Base-by-base conservation (phyloP, 1,140 invertebrate genomes). In the Hormaphis cornu region DNA sequence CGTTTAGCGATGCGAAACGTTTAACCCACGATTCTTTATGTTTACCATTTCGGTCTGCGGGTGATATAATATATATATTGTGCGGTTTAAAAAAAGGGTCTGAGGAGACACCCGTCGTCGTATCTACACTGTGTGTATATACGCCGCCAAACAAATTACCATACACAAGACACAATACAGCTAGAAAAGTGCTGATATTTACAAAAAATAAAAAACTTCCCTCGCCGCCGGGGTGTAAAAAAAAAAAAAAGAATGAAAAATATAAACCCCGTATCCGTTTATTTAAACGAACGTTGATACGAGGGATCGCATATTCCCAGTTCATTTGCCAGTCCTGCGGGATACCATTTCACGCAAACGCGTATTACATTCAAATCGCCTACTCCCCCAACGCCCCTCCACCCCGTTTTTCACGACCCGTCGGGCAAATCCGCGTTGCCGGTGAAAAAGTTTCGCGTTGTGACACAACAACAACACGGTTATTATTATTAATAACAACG, bases 241-340 rank as follows among this genome's bases (percentile, higher is more conserved):
- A 54, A 54, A 52, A 26, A 52, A 2, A 16, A 52, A 59, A 59
- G 20, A 63, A 63, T 44, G n/a, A 44, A 61, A 40, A 37, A 8
- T 37, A 46, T 63, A 46, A 63, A 42, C 59, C 33, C 42, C 50
- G 44, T 66, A 66, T 66, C 61, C 61, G 61, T 66, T 66, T 66
- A 61, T 61, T 61, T 61, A 61, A 63, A 66, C 61, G 61, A 66
- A 46, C 61, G 44, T 66, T 66, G 61, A 66, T 66, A 66, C 61
- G 61, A 66, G 61, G 61, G 61, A 66, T 66, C 44, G 61, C 61
- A 66, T 66, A 46, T 66, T 66, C 61, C 61, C 61, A 33, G 61
- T 66, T 66, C 61, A 66, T 66, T 66, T 66, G 44, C 61, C 48
- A 66, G 40, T 66, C 61, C 61, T 66, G 44, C 28, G 61, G 61